Percentiles rank a stretch among this genome's conserved stretches.
Evolutionary conservation across 2,797 vertebrate species (phyloP).

Genomic region (Amblyraja radiata): DNA sequence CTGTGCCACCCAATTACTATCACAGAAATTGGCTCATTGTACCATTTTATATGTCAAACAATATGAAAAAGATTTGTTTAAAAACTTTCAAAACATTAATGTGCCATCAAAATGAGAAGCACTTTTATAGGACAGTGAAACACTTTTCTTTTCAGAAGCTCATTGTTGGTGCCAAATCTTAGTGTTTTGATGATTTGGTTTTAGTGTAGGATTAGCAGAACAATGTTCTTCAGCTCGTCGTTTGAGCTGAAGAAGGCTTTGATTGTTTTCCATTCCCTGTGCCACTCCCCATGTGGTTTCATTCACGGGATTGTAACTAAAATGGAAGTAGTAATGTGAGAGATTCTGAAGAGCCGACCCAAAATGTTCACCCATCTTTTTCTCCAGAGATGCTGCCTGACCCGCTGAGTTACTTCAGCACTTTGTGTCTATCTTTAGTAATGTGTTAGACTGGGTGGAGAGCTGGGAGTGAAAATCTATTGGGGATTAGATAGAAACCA

Average conservation of each 20-base stretch:
- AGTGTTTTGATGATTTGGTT: neutral
- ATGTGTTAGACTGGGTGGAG: neutral
- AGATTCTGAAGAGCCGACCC: too few relatives aligned
- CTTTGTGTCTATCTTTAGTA: neutral
- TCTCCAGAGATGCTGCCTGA: too few relatives aligned
- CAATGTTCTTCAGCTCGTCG: neutral
- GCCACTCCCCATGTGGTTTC: neutral
- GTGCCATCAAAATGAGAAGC: neutral
- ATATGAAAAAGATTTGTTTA: neutral
- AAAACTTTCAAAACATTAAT: neutral
- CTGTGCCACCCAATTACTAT: too few relatives aligned
- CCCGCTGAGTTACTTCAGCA: too few relatives aligned
- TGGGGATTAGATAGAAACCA: neutral
- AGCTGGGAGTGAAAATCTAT: neutral
- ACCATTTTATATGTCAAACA: neutral
- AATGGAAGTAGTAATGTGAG: neutral
- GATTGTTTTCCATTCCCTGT: neutral
- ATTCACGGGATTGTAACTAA: neutral
- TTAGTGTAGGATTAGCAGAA: neutral
- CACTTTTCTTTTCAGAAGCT: neutral
- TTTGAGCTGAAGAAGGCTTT: neutral
- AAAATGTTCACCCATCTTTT: too few relatives aligned
- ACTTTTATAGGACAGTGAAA: neutral
- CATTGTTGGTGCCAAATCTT: neutral
- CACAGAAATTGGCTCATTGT: neutral